Evolutionary conservation across 2,113 vertebrate genomes (phyloP).

Genomic region (Chamaetylas fuelleborni): DNA sequence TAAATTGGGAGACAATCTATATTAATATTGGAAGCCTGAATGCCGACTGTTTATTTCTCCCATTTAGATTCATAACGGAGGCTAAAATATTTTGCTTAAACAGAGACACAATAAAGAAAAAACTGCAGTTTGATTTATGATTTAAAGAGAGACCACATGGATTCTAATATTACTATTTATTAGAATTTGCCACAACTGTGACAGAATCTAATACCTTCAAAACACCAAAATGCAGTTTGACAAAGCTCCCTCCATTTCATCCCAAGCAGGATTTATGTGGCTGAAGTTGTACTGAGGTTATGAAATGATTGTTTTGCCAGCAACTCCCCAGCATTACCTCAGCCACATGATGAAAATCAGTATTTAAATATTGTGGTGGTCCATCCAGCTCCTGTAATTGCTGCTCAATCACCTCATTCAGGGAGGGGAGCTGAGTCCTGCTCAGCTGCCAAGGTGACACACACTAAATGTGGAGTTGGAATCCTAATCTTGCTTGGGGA

Average conservation of each 20-base stretch:
- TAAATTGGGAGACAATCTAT: background rate
- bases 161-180: background rate
- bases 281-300: background rate
- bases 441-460: background rate
- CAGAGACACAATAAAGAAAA: background rate
- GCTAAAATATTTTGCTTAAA: conserved; percentile 27
- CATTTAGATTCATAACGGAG: background rate
- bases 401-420: background rate
- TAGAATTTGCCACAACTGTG: background rate
- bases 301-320: background rate
- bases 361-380: background rate
- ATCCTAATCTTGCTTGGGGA: background rate
- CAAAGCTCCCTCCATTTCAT: background rate
- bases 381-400: background rate
- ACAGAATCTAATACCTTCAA: background rate
- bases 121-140: background rate
- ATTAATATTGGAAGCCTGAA: background rate
- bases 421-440: background rate
- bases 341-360: background rate
- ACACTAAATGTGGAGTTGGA: background rate
- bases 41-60: background rate
- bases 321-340: background rate
- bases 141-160: background rate
- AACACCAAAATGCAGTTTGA: background rate
- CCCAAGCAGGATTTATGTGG: background rate